Evolutionary conservation across 2,888 invertebrate species (phyloP).

Genomic region (Hirtodrosophila trivittata): DNA sequence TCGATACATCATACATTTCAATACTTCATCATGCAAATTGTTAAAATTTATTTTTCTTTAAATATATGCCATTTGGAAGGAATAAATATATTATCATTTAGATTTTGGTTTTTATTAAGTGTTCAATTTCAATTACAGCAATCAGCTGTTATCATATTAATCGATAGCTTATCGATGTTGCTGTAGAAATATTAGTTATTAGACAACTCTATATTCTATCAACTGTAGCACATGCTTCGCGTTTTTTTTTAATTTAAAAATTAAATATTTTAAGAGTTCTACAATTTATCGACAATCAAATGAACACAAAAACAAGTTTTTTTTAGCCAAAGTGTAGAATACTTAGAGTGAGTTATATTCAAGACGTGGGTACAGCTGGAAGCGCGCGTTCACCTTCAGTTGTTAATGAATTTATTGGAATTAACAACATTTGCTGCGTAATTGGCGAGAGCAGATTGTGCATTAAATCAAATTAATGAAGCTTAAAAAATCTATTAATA

Average conservation of each 20-base stretch:
- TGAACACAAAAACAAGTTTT: constrained; percentile 8
- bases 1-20: too few relatives aligned
- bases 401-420: constrained; percentile 23
- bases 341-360: not conserved
- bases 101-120: too few relatives aligned
- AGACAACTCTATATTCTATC: not conserved
- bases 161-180: too few relatives aligned
- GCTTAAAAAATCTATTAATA: constrained; percentile 23
- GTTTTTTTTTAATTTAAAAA: constrained; percentile 21
- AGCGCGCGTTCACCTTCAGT: not conserved
- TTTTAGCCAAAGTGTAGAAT: not conserved
- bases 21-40: too few relatives aligned
- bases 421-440: constrained; percentile 41
- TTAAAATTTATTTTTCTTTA: too few relatives aligned
- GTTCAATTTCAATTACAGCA: too few relatives aligned
- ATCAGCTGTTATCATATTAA: too few relatives aligned
- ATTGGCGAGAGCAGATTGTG: constrained; percentile 13
- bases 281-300: not conserved
- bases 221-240: constrained; percentile 44
- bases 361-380: not conserved
- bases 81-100: too few relatives aligned
- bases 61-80: too few relatives aligned
- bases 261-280: constrained; percentile 9
- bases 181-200: not conserved
- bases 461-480: constrained; percentile 20